Conservation (phyloP, 2,113 vertebrate species). For the Callospermophilus lateralis region DNA sequence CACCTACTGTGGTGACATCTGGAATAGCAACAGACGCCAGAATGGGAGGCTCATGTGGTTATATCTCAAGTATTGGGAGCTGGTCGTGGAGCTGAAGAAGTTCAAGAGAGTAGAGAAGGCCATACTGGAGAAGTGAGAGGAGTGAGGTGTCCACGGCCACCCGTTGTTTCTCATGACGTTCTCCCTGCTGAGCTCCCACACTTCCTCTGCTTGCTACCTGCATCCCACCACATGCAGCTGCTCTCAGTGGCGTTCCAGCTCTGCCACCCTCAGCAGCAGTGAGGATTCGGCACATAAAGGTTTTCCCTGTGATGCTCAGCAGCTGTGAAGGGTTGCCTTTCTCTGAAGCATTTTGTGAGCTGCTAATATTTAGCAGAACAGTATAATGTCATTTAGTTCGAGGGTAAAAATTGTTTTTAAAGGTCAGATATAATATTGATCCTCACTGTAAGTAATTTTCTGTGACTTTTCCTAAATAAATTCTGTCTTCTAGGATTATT, state of each 20-base stretch:
- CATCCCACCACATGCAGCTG: not conserved
- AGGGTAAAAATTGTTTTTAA: not conserved
- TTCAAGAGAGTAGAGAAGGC: conserved; percentile 91
- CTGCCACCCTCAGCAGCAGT: not conserved
- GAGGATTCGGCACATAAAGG: not conserved
- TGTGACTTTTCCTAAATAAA: conserved; percentile 34
- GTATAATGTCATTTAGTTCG: not conserved
- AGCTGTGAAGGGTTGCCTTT: not conserved
- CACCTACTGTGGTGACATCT: conserved; percentile 92
- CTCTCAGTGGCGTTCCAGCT: too few species aligned
- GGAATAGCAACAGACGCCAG: conserved; percentile 92
- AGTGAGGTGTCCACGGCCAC: not conserved
- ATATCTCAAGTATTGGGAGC: conserved; percentile 96
- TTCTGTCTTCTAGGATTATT: not conserved
- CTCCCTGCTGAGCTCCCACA: not conserved
- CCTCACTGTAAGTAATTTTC: not conserved
- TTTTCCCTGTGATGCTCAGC: not conserved
- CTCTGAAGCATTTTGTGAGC: not conserved
- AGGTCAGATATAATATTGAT: not conserved
- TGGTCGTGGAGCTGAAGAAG: conserved; percentile 92
- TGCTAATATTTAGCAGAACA: conserved; percentile 18
- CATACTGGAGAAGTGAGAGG: conserved; percentile 84
- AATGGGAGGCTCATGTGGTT: conserved; percentile 98
- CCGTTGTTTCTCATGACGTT: not conserved
- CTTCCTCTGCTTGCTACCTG: not conserved